These are phyloP conservation scores for Vicugna pacos DNA, from an alignment of 2,113 vertebrate genomes.

Conservation along the genomic window DNA sequence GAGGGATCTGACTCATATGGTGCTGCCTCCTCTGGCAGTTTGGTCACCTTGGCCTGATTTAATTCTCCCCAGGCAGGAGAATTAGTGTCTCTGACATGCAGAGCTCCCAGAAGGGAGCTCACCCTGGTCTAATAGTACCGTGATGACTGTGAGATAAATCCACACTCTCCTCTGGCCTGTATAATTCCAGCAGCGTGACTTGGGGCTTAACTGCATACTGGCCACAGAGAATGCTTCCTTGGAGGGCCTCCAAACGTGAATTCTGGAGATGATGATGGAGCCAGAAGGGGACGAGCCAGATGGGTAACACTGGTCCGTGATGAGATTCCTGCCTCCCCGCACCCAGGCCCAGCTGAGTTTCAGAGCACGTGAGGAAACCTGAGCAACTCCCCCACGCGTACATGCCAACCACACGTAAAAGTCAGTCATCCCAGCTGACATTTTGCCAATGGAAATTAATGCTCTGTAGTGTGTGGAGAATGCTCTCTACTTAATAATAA, in stretches of 20 bases:
- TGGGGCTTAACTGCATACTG: neutral
- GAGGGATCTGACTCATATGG: slow-evolving; percentile 30
- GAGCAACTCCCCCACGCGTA: slow-evolving; percentile 36
- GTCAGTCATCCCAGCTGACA: slow-evolving; percentile 68
- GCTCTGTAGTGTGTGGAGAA: slow-evolving; percentile 68
- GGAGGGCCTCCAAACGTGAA: slow-evolving; percentile 59
- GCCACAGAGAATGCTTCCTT: slow-evolving; percentile 55
- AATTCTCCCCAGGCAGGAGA: slow-evolving; percentile 52
- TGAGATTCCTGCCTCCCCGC: slow-evolving; percentile 69
- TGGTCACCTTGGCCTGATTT: slow-evolving; percentile 29
- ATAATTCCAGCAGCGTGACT: slow-evolving; percentile 52
- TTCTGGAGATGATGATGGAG: slow-evolving; percentile 32
- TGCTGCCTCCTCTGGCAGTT: neutral
- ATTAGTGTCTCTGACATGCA: slow-evolving; percentile 39
- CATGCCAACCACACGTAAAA: slow-evolving; percentile 63
- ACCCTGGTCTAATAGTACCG: slow-evolving; percentile 10
- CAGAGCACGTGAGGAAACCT: slow-evolving; percentile 61
- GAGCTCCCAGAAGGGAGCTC: neutral
- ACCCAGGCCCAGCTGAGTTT: slow-evolving; percentile 37
- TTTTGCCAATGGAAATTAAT: slow-evolving; percentile 66
- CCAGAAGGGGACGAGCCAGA: slow-evolving; percentile 57
- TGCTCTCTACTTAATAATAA: slow-evolving; percentile 70
- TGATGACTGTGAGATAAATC: slow-evolving; percentile 37
- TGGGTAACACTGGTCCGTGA: neutral
- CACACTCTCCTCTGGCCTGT: slow-evolving; percentile 31